These are phyloP conservation scores for Muscidifurax raptorellus DNA, from an alignment of 1,140 invertebrate genomes.

Conservation along the genomic window DNA sequence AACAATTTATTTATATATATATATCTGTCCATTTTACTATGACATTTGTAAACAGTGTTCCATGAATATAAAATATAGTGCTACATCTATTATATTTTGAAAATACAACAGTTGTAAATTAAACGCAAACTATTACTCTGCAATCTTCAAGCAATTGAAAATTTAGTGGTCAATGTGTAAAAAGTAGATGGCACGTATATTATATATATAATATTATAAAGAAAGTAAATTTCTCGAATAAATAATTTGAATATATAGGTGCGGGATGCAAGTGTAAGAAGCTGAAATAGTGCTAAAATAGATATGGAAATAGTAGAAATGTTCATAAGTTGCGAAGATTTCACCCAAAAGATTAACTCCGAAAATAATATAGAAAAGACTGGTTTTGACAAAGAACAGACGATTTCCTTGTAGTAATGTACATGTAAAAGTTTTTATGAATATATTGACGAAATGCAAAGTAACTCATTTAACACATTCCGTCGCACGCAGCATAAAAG, in stretches of 20 bases:
- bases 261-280: slow-evolving; percentile 35
- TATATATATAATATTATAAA: not conserved
- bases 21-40: slow-evolving; percentile 1
- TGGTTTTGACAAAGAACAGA: slow-evolving; percentile 14
- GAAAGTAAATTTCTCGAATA: slow-evolving; percentile 28
- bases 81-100: not conserved
- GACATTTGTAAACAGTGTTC: not conserved
- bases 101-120: slow-evolving; percentile 21
- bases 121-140: not conserved
- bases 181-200: slow-evolving; percentile 6
- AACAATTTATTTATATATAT: not conserved
- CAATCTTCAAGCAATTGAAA: not conserved
- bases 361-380: slow-evolving; percentile 21
- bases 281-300: slow-evolving; percentile 19
- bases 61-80: slow-evolving; percentile 1
- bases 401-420: not conserved
- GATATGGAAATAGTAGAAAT: not conserved
- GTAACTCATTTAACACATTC: not conserved
- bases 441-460: not conserved
- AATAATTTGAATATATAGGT: slow-evolving; percentile 6
- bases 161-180: slow-evolving; percentile 14
- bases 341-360: not conserved
- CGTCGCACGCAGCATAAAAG: not conserved
- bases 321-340: not conserved
- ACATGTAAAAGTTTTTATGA: slow-evolving; percentile 10